A percentile compares a stretch with the other conserved stretches of the same genome.
These are phyloP conservation scores for Halichoerus grypus DNA, from an alignment of 2,113 vertebrate genomes.

Conservation along the genomic window DNA sequence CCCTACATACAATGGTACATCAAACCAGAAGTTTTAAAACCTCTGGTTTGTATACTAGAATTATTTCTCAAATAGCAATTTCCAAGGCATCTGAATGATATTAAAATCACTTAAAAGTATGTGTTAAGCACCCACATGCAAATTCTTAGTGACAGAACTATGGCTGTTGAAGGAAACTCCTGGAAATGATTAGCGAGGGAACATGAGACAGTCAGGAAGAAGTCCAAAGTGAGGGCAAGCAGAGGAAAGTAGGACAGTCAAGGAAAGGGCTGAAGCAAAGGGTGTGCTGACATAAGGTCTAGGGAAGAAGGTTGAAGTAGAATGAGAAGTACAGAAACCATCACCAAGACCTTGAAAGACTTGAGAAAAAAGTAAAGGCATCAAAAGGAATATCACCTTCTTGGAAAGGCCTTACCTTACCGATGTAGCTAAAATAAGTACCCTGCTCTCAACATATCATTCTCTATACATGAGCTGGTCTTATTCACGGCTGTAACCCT, in stretches of 20 bases:
- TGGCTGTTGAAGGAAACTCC: neutral
- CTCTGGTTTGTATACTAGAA: constrained; percentile 4
- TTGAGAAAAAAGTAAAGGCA: constrained; percentile 16
- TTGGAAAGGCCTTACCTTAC: neutral
- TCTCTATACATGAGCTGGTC: neutral
- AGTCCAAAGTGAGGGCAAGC: neutral
- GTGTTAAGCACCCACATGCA: neutral
- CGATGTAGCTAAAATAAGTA: neutral
- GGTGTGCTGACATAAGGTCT: neutral
- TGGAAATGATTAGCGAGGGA: constrained; percentile 26
- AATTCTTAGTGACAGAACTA: neutral
- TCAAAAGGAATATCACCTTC: neutral
- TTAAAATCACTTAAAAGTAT: constrained; percentile 22
- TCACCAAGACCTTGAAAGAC: neutral
- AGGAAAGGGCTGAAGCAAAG: neutral
- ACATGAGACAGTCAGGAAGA: neutral
- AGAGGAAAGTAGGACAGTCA: neutral
- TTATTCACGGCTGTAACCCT: neutral
- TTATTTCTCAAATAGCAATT: constrained; percentile 51
- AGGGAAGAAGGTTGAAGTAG: neutral
- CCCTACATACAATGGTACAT: neutral
- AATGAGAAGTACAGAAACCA: neutral
- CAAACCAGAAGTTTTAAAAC: neutral
- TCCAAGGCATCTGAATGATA: neutral
- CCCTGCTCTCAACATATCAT: neutral